Evolutionary conservation across 2,888 invertebrate genomes (phyloP).

Genomic region (Prenolepis imparis): DNA sequence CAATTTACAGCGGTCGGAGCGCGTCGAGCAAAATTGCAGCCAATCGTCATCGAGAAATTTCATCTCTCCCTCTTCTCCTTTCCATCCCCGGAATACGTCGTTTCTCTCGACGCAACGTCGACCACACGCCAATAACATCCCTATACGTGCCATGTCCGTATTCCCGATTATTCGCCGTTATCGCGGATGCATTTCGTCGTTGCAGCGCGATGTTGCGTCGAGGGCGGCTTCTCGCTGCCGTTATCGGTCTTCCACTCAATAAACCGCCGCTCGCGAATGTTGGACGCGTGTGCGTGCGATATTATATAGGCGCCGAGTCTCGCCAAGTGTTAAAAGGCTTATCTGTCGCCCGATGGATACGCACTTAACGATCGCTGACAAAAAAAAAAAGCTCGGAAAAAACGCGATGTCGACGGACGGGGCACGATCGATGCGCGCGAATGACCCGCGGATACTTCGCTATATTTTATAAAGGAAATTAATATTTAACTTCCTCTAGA

Average conservation of each 20-base stretch:
- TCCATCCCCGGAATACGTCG: background rate
- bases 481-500: too few relatives aligned
- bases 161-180: conserved; percentile 69
- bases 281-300: background rate
- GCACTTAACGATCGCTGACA: conserved; percentile 53
- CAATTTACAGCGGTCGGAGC: conserved; percentile 3
- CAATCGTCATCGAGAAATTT: conserved; percentile 31
- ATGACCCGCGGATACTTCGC: background rate
- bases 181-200: conserved; percentile 62
- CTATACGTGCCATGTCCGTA: conserved; percentile 44
- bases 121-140: conserved; percentile 46
- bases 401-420: conserved; percentile 29
- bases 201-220: conserved; percentile 38
- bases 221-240: conserved; percentile 51
- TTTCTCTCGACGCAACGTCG: conserved; percentile 30
- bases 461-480: background rate
- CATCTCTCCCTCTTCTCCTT: background rate
- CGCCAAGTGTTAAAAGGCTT: conserved; percentile 67
- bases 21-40: conserved; percentile 14
- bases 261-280: conserved; percentile 59
- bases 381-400: conserved; percentile 34
- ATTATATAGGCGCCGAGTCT: conserved; percentile 7
- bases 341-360: conserved; percentile 70
- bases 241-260: conserved; percentile 75
- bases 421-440: conserved; percentile 18